phyloP scores from a whole-genome alignment of 2,888 invertebrate species.

The Adelphocoris suturalis region DNA sequence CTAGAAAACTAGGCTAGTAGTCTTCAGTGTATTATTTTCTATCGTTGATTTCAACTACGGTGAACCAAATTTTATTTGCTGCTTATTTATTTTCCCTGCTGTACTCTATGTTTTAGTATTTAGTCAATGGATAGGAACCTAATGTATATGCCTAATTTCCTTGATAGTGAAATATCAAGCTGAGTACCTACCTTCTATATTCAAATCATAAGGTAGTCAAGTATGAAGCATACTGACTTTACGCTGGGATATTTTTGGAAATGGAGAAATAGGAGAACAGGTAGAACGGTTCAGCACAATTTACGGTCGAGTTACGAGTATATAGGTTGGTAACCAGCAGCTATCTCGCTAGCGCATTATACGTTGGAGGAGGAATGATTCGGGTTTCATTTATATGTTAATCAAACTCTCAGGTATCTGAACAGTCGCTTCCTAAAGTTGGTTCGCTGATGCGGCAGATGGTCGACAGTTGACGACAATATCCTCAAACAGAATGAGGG shows the following conservation, averaged over 20 bases:
- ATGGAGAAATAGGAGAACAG: not conserved
- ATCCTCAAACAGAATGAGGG: slow-evolving; percentile 48
- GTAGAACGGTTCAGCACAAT: not conserved
- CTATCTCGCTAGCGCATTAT: not conserved
- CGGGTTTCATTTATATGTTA: slow-evolving; percentile 68
- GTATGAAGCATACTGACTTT: not conserved
- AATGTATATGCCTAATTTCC: no score
- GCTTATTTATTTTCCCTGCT: no score
- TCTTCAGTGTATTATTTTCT: no score
- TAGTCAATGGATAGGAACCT: no score
- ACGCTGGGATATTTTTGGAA: not conserved
- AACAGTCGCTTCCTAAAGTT: slow-evolving; percentile 25
- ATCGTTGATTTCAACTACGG: no score
- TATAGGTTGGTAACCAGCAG: not conserved
- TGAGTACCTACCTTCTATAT: no score
- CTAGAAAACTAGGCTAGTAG: no score
- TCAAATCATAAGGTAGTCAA: no score
- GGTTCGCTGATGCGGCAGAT: slow-evolving; percentile 66
- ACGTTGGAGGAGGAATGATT: slow-evolving; percentile 56
- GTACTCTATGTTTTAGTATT: no score
- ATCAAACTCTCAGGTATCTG: slow-evolving; percentile 54
- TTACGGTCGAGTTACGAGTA: not conserved
- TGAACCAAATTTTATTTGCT: no score
- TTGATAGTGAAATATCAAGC: no score
- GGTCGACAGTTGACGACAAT: slow-evolving; percentile 67